Base-by-base conservation (phyloP, 2,113 vertebrate genomes). In the Natator depressus region DNA sequence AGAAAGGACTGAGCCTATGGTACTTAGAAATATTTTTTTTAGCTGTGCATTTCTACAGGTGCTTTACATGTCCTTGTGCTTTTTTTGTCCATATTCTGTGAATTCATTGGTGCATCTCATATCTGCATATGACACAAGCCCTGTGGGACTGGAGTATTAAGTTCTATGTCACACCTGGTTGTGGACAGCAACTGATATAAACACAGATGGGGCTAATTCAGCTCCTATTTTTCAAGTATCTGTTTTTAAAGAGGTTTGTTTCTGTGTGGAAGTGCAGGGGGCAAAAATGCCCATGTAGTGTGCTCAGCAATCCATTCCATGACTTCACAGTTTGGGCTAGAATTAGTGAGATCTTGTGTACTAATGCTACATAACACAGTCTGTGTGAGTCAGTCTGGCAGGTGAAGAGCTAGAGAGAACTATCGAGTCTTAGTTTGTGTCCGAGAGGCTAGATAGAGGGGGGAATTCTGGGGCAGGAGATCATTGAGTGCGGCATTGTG, bases 221-320 rank as follows among this genome's bases (percentile, higher is more conserved):
- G 53, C 80, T 85, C 88, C 5, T 25, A 59, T 82, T 83, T n/a
- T 59, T 75, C 1, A 1, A 81, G 38, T 2, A 3, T 59, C 69
- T 1, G 0, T 29, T 25, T 46, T 72, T 0, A 0, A 72, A 38
- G 17, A 0, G 0, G 11, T 47, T 78, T 3, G 27, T 35, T 14
- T 24, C 12, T 1, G 0, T 5, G 5, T 2, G 3, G 29, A 2
- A 0, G 17, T 24, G 65, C 8, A 31, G 11, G 19, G 47, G 47
- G 47, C 2, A 0, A 0, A 50, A 19, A 27, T 1, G 4, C 50
- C 0, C 0, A 9, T 4, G 1, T 22, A 0, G 5, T 3, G 72
- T 35, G n/a, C 12, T 25, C 12, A 78, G 75, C 75, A 27, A 47
- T 78, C 75, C 75, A 78, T 47, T 27, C 42, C 22, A 29, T 78